These are phyloP conservation scores for Pungitius pungitius DNA, from an alignment of 2,113 vertebrate genomes.

Conservation along the genomic window DNA sequence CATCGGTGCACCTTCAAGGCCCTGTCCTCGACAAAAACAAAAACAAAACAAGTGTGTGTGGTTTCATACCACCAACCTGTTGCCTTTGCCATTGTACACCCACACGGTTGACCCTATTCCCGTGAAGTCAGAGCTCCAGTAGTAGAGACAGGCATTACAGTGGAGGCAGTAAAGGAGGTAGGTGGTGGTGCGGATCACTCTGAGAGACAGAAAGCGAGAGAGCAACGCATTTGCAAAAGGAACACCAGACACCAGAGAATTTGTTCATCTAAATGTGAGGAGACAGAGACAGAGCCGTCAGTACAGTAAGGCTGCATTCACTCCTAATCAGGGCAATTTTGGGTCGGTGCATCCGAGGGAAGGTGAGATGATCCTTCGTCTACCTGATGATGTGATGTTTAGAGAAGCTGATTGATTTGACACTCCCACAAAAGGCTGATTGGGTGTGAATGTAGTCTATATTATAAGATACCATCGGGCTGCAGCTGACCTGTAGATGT, in stretches of 20 bases:
- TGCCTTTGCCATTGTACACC: constrained; percentile 92
- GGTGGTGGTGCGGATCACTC: constrained; percentile 93
- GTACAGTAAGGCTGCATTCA: background rate
- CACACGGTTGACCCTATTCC: constrained; percentile 90
- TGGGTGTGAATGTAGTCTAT: background rate
- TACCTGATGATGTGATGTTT: background rate
- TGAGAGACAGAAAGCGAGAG: constrained; percentile 56
- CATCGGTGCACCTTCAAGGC: background rate
- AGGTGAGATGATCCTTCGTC: background rate
- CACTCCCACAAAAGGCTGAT: background rate
- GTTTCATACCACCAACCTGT: constrained; percentile 82
- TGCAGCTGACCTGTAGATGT: constrained; percentile 90
- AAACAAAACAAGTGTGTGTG: background rate
- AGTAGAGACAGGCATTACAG: constrained; percentile 93
- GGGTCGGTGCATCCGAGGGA: background rate
- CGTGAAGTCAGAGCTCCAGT: constrained; percentile 89
- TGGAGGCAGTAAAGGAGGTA: constrained; percentile 95
- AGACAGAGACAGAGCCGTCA: background rate
- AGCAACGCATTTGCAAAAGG: background rate
- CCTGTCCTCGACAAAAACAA: background rate
- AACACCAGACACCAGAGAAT: background rate
- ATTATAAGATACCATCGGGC: background rate
- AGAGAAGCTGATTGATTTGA: background rate
- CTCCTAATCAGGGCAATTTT: background rate
- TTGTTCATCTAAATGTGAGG: constrained; percentile 31